Evolutionary conservation across 2,797 vertebrate species (phyloP).

Genomic region (Halcyon badia): DNA sequence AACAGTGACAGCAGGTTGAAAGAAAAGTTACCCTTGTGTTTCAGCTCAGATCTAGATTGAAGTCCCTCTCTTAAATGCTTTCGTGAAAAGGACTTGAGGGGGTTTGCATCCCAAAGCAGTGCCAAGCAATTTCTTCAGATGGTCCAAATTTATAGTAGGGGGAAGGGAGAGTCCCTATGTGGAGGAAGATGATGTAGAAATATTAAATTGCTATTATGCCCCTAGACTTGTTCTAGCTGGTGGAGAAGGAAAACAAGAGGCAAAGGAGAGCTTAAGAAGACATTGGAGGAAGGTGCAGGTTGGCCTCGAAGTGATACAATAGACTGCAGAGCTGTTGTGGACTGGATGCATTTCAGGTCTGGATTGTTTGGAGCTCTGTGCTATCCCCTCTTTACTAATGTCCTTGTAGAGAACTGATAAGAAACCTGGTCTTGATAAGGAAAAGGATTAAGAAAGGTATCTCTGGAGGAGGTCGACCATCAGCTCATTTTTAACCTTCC

Average conservation of each 20-base stretch:
- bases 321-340: background rate
- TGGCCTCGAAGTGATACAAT: background rate
- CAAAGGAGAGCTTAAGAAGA: background rate
- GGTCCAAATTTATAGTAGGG: background rate
- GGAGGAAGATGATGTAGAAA: background rate
- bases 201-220: fast-evolving
- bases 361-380: background rate
- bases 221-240: background rate
- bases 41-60: background rate
- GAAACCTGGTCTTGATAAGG: background rate
- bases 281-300: background rate
- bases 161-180: background rate
- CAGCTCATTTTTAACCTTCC: background rate
- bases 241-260: background rate
- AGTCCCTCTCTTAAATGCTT: background rate
- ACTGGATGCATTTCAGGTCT: background rate
- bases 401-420: background rate
- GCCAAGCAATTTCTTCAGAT: background rate
- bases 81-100: background rate
- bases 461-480: background rate
- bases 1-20: background rate
- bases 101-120: background rate
- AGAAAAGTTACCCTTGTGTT: background rate
- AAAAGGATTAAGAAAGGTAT: background rate
- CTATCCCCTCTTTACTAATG: background rate